Conservation (phyloP, 2,888 invertebrate species). For the Silvanus unidentatus region DNA sequence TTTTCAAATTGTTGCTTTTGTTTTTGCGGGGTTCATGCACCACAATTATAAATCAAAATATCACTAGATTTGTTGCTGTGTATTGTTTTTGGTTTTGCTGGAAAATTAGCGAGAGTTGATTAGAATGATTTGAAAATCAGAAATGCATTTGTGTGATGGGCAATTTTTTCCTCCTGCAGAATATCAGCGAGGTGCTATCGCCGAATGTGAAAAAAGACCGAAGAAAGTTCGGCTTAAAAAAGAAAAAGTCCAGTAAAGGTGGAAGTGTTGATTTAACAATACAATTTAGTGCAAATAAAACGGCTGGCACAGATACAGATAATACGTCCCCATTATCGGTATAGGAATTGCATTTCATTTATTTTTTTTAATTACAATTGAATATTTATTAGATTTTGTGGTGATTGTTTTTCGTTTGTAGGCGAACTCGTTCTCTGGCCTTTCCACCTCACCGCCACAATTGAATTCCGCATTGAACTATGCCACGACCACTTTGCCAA, state of each 20-base stretch:
- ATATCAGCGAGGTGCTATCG: constrained; percentile 18
- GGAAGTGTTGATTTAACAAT: constrained; percentile 56
- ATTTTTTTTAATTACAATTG: not conserved
- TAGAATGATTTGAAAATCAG: too few relatives aligned
- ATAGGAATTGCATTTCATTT: constrained; percentile 26
- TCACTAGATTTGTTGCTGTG: not conserved
- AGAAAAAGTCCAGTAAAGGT: constrained; percentile 60
- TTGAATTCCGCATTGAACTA: constrained; percentile 18
- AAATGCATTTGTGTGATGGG: too few relatives aligned
- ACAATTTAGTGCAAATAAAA: constrained; percentile 38
- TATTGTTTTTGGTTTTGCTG: too few relatives aligned
- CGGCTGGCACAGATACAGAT: constrained; percentile 37
- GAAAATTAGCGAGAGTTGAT: too few relatives aligned
- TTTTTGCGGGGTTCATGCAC: too few relatives aligned
- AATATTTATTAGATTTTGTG: not conserved
- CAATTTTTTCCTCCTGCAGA: not conserved
- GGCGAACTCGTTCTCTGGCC: constrained; percentile 37
- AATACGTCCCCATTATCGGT: constrained; percentile 46
- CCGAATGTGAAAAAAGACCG: constrained; percentile 64
- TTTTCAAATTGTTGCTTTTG: too few relatives aligned
- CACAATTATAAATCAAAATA: not conserved
- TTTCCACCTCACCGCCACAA: constrained; percentile 34
- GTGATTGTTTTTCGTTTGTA: too few relatives aligned
- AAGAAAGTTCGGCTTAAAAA: constrained; percentile 62
- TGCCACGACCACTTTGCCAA: constrained; percentile 22